Evolutionary conservation across 2,797 vertebrate genomes (phyloP).

Genomic region (Anas capensis): DNA sequence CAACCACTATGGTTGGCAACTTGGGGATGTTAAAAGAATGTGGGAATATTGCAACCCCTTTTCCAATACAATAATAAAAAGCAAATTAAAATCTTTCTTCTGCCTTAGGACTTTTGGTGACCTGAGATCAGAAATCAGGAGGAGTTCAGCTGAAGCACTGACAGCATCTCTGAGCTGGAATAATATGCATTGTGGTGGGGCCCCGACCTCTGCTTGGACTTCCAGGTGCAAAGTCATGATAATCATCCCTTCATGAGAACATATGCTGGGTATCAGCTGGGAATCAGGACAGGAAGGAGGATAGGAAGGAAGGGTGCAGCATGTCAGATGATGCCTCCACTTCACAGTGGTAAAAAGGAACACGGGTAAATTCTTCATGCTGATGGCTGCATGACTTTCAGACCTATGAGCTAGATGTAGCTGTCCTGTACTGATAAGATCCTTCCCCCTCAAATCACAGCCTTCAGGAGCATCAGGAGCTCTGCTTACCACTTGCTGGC

Average conservation of each 20-base stretch:
- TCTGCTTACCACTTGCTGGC: background rate
- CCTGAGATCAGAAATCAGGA: background rate
- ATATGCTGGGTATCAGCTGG: accelerated
- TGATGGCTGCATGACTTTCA: background rate
- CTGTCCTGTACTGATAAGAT: background rate
- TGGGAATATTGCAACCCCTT: background rate
- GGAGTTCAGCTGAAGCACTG: background rate
- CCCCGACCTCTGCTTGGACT: background rate
- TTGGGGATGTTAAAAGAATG: background rate
- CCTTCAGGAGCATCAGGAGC: background rate
- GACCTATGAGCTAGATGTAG: background rate
- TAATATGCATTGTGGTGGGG: accelerated
- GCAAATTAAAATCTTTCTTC: background rate
- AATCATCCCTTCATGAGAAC: background rate
- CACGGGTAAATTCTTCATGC: accelerated
- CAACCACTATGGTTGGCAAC: accelerated
- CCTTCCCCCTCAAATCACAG: background rate
- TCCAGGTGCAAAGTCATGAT: background rate
- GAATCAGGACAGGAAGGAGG: background rate
- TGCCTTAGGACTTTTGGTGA: background rate
- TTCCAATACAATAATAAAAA: background rate
- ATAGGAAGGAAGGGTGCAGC: background rate
- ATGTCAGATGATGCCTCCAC: background rate
- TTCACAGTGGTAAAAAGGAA: accelerated
- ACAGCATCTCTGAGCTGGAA: background rate